A percentile compares a stretch with the other conserved stretches of the same genome.
Evolutionary conservation across 2,888 invertebrate species (phyloP).

Genomic region (Morinoia aosen): DNA sequence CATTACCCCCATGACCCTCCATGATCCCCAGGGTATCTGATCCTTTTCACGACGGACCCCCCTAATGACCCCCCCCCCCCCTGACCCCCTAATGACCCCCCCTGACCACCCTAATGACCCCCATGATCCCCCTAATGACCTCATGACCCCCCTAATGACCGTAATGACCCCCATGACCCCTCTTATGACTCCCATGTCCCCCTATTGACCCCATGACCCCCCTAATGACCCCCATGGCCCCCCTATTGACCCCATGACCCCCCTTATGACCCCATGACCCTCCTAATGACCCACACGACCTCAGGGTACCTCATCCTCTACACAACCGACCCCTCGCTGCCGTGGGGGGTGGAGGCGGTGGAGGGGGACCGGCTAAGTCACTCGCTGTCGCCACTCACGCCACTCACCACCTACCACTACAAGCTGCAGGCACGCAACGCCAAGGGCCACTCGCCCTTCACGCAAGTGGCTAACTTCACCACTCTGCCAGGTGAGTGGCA

Average conservation of each 20-base stretch:
- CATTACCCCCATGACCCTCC: neutral
- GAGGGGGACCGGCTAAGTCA: constrained; percentile 87
- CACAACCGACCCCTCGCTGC: constrained; percentile 78
- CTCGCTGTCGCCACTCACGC: constrained; percentile 83
- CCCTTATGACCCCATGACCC: too few relatives aligned
- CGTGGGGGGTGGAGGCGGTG: constrained; percentile 87
- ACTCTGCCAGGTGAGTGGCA: constrained; percentile 76
- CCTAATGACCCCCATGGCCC: too few relatives aligned
- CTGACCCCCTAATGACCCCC: too few relatives aligned
- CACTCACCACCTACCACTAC: constrained; percentile 91
- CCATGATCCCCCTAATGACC: too few relatives aligned
- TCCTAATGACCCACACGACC: constrained; percentile 58
- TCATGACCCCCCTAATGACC: too few relatives aligned
- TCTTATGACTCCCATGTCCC: too few relatives aligned
- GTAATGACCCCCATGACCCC: too few relatives aligned
- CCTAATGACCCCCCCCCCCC: too few relatives aligned
- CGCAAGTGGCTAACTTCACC: constrained; percentile 81
- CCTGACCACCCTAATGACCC: too few relatives aligned
- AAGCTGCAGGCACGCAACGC: constrained; percentile 82
- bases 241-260: too few relatives aligned
- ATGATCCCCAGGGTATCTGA: constrained; percentile 88
- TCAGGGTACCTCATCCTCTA: constrained; percentile 94
- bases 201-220: too few relatives aligned
- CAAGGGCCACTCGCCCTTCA: constrained; percentile 91
- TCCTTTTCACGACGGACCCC: constrained; percentile 88